Evolutionary conservation across 2,888 invertebrate genomes (phyloP), one percentile per base, ranked within the genome.

Genomic region (Criorhina ranunculi): DNA sequence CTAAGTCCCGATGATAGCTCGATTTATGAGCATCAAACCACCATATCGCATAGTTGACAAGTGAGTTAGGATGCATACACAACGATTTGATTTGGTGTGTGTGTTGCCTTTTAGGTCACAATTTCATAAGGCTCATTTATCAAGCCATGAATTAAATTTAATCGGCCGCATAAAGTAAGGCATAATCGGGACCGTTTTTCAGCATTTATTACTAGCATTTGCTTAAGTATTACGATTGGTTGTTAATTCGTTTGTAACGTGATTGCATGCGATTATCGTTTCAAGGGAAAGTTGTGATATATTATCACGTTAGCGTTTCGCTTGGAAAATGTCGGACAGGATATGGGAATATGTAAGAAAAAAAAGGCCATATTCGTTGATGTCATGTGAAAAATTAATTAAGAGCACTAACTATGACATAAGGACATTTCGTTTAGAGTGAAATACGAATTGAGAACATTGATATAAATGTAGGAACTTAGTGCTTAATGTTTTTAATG

Each of bases 191-290:
- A 62, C 5, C 15, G n/a, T 33, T 35, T 51, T 51, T 11, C 2
- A 31, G 8, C 19, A 60, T 62, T 66, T 62, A 76, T 53, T 37
- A 12, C n/a, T 12, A 42, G 9, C 66, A 19, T 62, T 78, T 72
- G 40, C 17, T 12, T 37, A 62, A 53, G 35, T 62, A 46, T 44
- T 37, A 35, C 53, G 62, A 67, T 17, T 12, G 40, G 35, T 44
- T 70, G 70, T 59, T 81, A 77, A 81, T 70, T 70, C 57, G 42
- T 70, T 69, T 64, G 29, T 77, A 49, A 55, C 70, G 51, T 69
- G 70, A 81, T 81, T 57, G 76, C 81, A 76, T 42, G 81, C 57
- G 15, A 79, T 66, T 66, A 33, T 17, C 15, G 4, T 29, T 44
- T 60, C 49, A 46, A 67, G 55, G 60, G 15, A 12, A 46, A 51